These are phyloP conservation scores for Plusia festucae DNA, from an alignment of 2,888 invertebrate species.

Conservation along the genomic window DNA sequence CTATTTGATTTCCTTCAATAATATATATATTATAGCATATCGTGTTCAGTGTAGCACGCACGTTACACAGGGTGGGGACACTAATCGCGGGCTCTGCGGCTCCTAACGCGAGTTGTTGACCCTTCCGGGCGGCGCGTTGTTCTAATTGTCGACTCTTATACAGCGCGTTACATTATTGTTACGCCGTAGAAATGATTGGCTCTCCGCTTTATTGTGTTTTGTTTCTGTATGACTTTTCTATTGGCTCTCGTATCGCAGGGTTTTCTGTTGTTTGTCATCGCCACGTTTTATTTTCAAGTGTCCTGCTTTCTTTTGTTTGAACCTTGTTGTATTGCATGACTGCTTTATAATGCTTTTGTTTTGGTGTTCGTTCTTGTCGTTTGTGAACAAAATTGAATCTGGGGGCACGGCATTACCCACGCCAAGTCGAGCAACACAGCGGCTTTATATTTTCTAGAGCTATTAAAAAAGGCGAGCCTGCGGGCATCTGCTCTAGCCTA, in stretches of 20 bases:
- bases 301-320: background rate
- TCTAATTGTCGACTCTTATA: constrained; percentile 41
- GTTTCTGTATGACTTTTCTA: background rate
- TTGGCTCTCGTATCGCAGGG: background rate
- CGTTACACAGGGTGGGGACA: constrained; percentile 11
- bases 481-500: too few species aligned
- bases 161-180: constrained; percentile 30
- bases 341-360: background rate
- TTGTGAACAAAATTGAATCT: too few species aligned
- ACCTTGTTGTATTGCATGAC: background rate
- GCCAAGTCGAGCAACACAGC: too few species aligned
- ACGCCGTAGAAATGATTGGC: constrained; percentile 20
- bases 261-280: background rate
- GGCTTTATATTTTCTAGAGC: too few species aligned
- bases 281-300: background rate
- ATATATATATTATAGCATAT: constrained; percentile 11
- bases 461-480: too few species aligned
- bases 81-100: constrained; percentile 32
- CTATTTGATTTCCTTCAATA: too few species aligned
- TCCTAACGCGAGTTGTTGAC: constrained; percentile 26
- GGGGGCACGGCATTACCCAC: too few species aligned
- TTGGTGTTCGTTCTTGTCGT: too few species aligned
- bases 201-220: constrained; percentile 12
- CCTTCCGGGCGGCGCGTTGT: constrained; percentile 28
- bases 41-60: constrained; percentile 10